Evolutionary conservation across 2,113 vertebrate species (phyloP).

Genomic region (Gallinago media): DNA sequence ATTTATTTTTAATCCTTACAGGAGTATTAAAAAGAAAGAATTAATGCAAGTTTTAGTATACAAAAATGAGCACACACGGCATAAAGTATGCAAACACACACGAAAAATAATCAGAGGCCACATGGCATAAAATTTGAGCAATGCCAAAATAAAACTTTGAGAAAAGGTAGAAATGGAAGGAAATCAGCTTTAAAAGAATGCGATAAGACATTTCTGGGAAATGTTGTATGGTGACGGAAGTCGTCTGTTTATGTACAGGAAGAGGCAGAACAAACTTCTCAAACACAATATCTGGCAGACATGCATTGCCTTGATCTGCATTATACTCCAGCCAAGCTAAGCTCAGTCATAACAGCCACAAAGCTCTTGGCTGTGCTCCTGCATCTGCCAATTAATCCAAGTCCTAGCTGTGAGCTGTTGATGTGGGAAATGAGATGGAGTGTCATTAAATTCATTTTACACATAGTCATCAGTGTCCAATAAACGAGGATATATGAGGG

Average conservation of each 20-base stretch:
- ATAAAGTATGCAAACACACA: not conserved
- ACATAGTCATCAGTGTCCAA: not conserved
- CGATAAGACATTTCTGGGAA: conserved; percentile 48
- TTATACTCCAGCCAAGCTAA: not conserved
- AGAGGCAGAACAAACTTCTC: conserved; percentile 52
- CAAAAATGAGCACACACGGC: not conserved
- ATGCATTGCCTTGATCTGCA: not conserved
- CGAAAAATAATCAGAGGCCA: not conserved
- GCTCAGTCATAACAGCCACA: not conserved
- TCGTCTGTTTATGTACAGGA: conserved; percentile 9
- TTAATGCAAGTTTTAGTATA: not conserved
- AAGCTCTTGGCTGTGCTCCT: not conserved
- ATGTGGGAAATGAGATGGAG: conserved; percentile 7
- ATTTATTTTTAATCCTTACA: not conserved
- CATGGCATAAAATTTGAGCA: not conserved
- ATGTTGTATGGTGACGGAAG: not conserved
- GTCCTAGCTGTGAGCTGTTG: not conserved
- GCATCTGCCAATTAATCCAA: conserved; percentile 19
- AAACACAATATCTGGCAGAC: conserved; percentile 54
- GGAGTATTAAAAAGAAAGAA: not conserved
- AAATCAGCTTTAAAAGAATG: conserved; percentile 42
- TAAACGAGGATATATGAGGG: not conserved
- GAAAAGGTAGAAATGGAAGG: conserved; percentile 44
- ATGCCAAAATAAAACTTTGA: not conserved
- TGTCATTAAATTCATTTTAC: conserved; percentile 1